Conservation (phyloP, 2,888 invertebrate species). For the Calliphora vomitoria region DNA sequence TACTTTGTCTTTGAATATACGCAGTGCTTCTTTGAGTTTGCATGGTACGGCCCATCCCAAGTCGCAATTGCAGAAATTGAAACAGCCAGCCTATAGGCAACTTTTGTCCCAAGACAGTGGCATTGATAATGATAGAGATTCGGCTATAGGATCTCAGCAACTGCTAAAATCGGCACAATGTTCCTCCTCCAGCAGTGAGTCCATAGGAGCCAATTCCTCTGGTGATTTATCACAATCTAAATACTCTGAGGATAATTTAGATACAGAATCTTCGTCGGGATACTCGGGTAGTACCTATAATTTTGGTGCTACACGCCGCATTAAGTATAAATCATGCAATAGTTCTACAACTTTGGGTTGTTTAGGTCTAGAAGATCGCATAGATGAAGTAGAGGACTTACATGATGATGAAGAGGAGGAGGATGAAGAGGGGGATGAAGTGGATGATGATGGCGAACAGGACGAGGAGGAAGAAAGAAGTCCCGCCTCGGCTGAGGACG, state of each 20-base stretch:
- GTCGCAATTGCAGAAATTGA: constrained; percentile 77
- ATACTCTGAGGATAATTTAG: constrained; percentile 76
- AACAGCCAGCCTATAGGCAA: constrained; percentile 76
- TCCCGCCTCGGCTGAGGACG: constrained; percentile 67
- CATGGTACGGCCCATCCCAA: constrained; percentile 78
- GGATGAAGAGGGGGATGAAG: constrained; percentile 73
- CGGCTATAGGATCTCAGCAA: constrained; percentile 74
- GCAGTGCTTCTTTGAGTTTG: constrained; percentile 81
- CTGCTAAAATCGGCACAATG: constrained; percentile 77
- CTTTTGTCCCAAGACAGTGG: constrained; percentile 84
- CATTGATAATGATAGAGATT: constrained; percentile 81
- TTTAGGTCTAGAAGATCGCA: constrained; percentile 81
- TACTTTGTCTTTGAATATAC: constrained; percentile 76
- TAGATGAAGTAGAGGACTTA: constrained; percentile 81
- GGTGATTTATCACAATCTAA: constrained; percentile 74
- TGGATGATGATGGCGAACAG: constrained; percentile 71
- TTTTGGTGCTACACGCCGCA: constrained; percentile 75
- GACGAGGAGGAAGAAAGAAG: constrained; percentile 71
- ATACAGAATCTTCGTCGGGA: constrained; percentile 73
- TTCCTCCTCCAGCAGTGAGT: constrained; percentile 80
- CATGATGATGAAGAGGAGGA: constrained; percentile 77
- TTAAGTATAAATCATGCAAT: constrained; percentile 78
- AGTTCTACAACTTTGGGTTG: constrained; percentile 81
- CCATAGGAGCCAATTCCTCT: constrained; percentile 80
- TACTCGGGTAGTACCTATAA: constrained; percentile 70